Conservation (phyloP, 2,888 invertebrate species). For the Apamea sordens region DNA sequence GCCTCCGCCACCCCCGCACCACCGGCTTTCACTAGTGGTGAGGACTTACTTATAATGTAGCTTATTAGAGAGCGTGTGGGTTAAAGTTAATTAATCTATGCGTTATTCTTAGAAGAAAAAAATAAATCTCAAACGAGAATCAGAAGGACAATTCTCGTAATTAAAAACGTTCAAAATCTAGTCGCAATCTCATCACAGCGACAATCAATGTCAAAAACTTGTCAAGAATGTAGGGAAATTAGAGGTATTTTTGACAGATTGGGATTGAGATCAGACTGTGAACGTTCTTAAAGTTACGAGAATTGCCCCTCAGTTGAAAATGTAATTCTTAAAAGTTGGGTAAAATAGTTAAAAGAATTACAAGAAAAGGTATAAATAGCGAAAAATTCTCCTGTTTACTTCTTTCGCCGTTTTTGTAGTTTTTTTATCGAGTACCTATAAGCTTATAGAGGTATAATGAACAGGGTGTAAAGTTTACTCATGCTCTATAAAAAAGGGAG, state of each 20-base stretch:
- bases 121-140: neutral
- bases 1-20: conserved; percentile 88
- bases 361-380: neutral
- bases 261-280: too few relatives aligned
- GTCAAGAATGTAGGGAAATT: neutral
- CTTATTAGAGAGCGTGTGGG: conserved; percentile 1
- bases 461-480: too few relatives aligned
- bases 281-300: neutral
- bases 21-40: conserved; percentile 88
- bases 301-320: too few relatives aligned
- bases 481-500: too few relatives aligned
- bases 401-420: neutral
- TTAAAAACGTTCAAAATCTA: neutral
- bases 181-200: neutral
- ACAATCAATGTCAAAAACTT: neutral
- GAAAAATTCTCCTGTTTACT: neutral
- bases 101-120: neutral
- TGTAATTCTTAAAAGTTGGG: neutral
- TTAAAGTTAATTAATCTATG: neutral
- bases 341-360: neutral
- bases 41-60: conserved; percentile 65
- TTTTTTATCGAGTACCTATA: neutral
- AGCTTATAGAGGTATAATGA: neutral
- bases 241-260: neutral
- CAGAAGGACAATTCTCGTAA: neutral